A percentile compares a stretch with the other conserved stretches of the same genome.
Conservation (phyloP, 2,113 vertebrate genomes). For the Nibea coibor region DNA sequence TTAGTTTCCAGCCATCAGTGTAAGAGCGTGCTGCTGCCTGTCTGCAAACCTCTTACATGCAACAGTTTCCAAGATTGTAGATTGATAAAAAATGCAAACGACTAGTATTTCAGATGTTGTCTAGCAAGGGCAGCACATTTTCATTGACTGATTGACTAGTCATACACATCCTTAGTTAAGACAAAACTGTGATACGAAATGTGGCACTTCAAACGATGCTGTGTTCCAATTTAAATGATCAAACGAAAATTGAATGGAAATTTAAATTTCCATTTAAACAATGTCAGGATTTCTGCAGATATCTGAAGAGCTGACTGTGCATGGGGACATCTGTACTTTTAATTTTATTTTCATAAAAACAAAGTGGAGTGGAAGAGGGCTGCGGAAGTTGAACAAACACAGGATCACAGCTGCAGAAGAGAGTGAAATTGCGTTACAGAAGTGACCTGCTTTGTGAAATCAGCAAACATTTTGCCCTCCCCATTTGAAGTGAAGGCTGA, state of each 20-base stretch:
- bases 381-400: constrained; percentile 20
- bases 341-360: constrained; percentile 21
- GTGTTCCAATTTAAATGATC: neutral
- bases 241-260: neutral
- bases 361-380: constrained; percentile 7
- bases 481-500: constrained; percentile 14
- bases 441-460: constrained; percentile 39
- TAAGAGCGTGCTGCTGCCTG: too few species aligned
- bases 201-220: neutral
- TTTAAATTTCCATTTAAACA: neutral
- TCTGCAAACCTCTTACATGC: too few species aligned
- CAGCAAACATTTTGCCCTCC: constrained; percentile 27
- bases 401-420: constrained; percentile 41
- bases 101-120: too few species aligned
- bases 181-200: neutral
- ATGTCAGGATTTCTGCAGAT: neutral
- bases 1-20: too few species aligned
- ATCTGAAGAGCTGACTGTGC: neutral
- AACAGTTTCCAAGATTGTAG: too few species aligned
- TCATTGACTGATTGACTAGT: too few species aligned
- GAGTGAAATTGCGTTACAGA: constrained; percentile 26
- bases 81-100: too few species aligned
- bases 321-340: constrained; percentile 30
- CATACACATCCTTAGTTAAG: too few species aligned
- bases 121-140: too few species aligned